Conservation (phyloP, 2,797 vertebrate genomes). For the Atherinosoma microstoma region DNA sequence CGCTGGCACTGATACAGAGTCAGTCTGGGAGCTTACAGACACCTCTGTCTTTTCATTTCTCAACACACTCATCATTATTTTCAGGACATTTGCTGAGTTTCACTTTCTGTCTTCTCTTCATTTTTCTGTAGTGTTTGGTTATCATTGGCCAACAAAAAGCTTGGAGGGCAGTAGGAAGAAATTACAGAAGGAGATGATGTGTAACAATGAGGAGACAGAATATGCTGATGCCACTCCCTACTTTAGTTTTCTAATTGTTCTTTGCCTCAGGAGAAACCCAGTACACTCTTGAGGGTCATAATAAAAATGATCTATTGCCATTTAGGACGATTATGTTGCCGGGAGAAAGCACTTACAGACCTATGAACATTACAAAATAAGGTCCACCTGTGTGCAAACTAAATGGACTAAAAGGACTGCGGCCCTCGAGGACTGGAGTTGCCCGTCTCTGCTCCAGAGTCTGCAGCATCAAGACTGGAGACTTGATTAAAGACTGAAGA, state of each 20-base stretch:
- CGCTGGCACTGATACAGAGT: constrained; percentile 31
- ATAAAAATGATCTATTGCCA: constrained; percentile 29
- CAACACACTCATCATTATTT: background rate
- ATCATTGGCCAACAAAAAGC: constrained; percentile 14
- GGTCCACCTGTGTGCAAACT: no score
- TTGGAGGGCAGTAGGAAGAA: background rate
- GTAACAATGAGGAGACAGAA: constrained; percentile 13
- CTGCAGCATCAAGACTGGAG: no score
- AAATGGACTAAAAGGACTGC: no score
- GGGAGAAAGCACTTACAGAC: constrained; percentile 23
- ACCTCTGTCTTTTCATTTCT: constrained; percentile 22
- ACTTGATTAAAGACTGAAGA: no score
- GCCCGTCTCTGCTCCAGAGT: no score
- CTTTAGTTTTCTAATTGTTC: constrained; percentile 43
- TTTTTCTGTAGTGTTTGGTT: background rate
- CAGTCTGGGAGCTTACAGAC: constrained; percentile 29
- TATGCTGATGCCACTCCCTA: constrained; percentile 8
- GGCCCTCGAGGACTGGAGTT: no score
- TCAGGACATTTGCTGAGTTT: background rate
- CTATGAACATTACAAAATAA: background rate
- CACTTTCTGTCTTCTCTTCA: background rate
- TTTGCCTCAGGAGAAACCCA: constrained; percentile 23
- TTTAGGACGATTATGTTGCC: constrained; percentile 21
- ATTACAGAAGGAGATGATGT: background rate
- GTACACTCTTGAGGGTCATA: constrained; percentile 14